Evolutionary conservation across 2,797 vertebrate genomes (phyloP), one percentile per base, ranked within the genome.

Genomic region (Myiothlypis coronata): DNA sequence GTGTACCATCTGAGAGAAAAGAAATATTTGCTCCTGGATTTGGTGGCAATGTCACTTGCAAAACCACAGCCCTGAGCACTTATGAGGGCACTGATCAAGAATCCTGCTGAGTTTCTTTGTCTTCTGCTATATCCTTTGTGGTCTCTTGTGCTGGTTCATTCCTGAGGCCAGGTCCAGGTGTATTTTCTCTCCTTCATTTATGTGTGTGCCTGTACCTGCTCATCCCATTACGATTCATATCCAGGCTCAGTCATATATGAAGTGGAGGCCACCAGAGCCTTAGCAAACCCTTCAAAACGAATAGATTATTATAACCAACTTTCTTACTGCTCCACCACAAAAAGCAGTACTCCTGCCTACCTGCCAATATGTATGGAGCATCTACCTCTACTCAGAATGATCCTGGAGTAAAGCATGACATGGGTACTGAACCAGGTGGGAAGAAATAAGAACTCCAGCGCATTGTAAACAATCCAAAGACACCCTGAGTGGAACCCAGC

Each of bases 121-220:
- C 70, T 93, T 85, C 80, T 77, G 67, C 41, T 79, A 77, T 28
- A 74, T 87, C 81, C 60, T 76, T 65, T 78, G 47, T 10, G 30
- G 37, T 64, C 49, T 35, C 57, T 77, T 84, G 47, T 44, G 56
- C 41, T 39, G 77, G 49, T 57, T 82, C 41, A 70, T 52, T 60
- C 55, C 67, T 0, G 0, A 79, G 71, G 81, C 34, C 90, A 74
- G 44, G 37, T 82, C 74, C 70, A 83, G 46, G 35, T 47, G 35
- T 44, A 28, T 30, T 68, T 63, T 87, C 47, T 89, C 1, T 6
- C 55, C 76, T 80, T 79, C 13, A 1, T 69, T 89, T 71, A 50
- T 2, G 11, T 49, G 41, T 56, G 69, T 39, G 83, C 80, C 57
- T 83, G 67, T 82, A 78, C 68, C 60, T 87, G 67, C 79, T 47